Conservation (phyloP, 1,140 invertebrate species). For the Meloidogyne exigua region DNA sequence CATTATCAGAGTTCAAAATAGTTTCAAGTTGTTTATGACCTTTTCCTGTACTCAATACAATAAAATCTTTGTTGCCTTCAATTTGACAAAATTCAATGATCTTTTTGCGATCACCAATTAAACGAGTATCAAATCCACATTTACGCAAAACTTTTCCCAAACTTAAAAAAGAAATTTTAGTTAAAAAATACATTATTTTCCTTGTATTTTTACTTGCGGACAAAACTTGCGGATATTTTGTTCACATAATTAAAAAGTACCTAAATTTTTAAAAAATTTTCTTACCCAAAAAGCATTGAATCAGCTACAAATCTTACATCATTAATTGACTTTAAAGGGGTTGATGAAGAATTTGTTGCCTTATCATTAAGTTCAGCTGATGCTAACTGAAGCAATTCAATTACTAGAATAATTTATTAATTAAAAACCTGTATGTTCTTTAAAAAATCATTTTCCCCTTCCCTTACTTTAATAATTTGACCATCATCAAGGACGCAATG, state of each 20-base stretch:
- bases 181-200: too few relatives aligned
- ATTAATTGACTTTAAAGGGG: slow-evolving; percentile 9
- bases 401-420: neutral
- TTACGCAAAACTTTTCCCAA: slow-evolving; percentile 70
- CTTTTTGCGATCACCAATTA: slow-evolving; percentile 63
- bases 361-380: slow-evolving; percentile 2
- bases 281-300: slow-evolving; percentile 64
- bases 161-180: neutral
- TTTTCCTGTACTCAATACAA: slow-evolving; percentile 37
- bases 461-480: slow-evolving; percentile 5
- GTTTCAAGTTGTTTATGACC: slow-evolving; percentile 30
- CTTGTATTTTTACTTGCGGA: too few relatives aligned
- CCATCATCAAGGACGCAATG: neutral
- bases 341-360: neutral
- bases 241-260: too few relatives aligned
- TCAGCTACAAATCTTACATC: slow-evolving; percentile 64
- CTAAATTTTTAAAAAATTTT: too few relatives aligned
- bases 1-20: neutral
- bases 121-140: slow-evolving; percentile 72
- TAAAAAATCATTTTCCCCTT: slow-evolving; percentile 20
- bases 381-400: neutral
- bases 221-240: too few relatives aligned
- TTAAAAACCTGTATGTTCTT: slow-evolving; percentile 11
- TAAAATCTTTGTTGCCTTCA: slow-evolving; percentile 10
- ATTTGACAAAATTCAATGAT: slow-evolving; percentile 30